Base-by-base conservation (phyloP, 1,140 invertebrate genomes). In the Phenacoccus solenopsis region DNA sequence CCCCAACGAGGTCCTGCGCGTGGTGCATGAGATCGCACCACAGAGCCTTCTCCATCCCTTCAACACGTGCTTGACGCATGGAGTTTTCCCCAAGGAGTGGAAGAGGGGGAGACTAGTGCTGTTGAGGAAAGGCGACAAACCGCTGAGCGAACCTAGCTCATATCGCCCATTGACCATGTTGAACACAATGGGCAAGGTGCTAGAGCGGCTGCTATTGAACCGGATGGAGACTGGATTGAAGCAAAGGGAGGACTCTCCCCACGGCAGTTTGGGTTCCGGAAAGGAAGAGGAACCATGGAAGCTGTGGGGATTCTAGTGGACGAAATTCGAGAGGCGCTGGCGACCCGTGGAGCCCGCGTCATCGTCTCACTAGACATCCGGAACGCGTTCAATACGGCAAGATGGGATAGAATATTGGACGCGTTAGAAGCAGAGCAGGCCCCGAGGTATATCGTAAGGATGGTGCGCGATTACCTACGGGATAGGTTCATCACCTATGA, bases 351-450 rank as follows among this genome's bases (percentile, higher is more conserved):
- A n/a, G 16, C 32, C 12, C 13, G 28, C 22, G 9, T 13, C 56
- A 16, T 69, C 56, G 13, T n/a, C n/a, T n/a, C n/a, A n/a, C 20
- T 69, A 1, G 69, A 69, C 20, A 69, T 69, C 30, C 10, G n/a
- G 32, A 35, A 35, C 35, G 69, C 21, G 12, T 69, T 69, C 56
- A 35, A 69, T 32, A 27, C 10, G 4, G 38, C 38, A 3, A 27
- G 38, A 27, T 69, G 69, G 69, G 12, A 21, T 5, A 21, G 24
- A 9, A 38, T 69, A 49, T 9, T 4, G n/a, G 21, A 12, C 38
- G 24, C 69, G 38, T 16, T 13, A 24, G 5, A 12, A 28, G 16
- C 25, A 25, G n/a, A 3, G 1, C n/a, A n/a, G 10, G 2, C 4
- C 1, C 59, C 59, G 25, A 3, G 21, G 10, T 24, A 64, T 16